Base-by-base conservation (phyloP, 2,113 vertebrate genomes). In the Lampris incognitus region DNA sequence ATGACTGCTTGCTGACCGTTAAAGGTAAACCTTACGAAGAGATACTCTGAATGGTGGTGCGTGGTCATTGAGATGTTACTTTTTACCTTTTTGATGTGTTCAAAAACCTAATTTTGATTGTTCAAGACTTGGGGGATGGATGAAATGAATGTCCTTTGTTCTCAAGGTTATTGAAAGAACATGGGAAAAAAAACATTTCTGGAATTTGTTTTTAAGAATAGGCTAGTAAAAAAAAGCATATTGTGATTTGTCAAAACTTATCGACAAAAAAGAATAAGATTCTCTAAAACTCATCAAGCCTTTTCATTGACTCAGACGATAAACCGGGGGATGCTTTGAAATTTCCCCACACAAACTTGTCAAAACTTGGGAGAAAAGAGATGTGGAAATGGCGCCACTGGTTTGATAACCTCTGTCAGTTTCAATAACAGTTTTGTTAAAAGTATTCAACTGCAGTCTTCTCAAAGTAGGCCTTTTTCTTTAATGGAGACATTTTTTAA, bases 21-120 rank as follows among this genome's bases (percentile, higher is more conserved):
- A 24, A 24, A 24, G 24, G 24, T 24, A 24, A 24, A 24, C 24
- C 24, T 24, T 24, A 24, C 24, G 24, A 24, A 24, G 24, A 24
- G 24, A 24, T 24, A 24, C 24, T 24, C 24, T 24, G 24, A 24
- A 24, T 24, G 24, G 24, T 24, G 24, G 24, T 24, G 24, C 24
- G 24, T 24, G 68, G 57, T 71, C 36, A 80, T 59, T 67, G 66
- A 79, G 79, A 60, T 9, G 44, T 52, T 3, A 38, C 9, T 49
- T 1, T 61, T 66, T 56, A 73, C 44, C 54, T 57, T 13, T 69
- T 74, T 56, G 1, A 38, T 39, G 39, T 51, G 49, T 51, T 67
- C 42, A 61, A 69, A 61, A n/a, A 2, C 1, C n/a, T 24, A n/a
- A 8, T 24, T 13, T 55, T 57, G 3, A 3, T 42, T 6, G 37